Evolutionary conservation across 2,888 invertebrate species (phyloP).

Genomic region (Pegoplata infirma): DNA sequence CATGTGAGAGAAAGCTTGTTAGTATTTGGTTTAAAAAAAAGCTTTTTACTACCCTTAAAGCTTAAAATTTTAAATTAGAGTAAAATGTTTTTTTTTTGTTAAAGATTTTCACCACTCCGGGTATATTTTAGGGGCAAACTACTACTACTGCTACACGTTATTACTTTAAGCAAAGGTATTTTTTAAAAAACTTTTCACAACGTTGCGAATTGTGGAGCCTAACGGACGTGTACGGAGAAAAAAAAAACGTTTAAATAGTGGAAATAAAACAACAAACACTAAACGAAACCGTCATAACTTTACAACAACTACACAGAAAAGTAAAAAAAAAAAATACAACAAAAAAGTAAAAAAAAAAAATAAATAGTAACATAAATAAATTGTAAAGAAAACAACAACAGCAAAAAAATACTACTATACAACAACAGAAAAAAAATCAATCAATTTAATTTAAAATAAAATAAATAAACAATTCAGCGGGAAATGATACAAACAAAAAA

Average conservation of each 20-base stretch:
- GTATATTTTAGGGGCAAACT: slow-evolving; percentile 35
- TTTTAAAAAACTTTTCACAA: slow-evolving; percentile 67
- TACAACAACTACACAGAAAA: not conserved
- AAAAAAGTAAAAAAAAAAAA: not conserved
- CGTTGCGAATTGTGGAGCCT: slow-evolving; percentile 70
- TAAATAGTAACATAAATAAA: not conserved
- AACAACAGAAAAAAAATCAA: slow-evolving; percentile 4
- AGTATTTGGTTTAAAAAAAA: slow-evolving; percentile 15
- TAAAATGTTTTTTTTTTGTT: not conserved
- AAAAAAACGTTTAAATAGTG: slow-evolving; percentile 1
- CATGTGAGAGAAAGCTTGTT: not conserved
- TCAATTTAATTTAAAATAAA: not conserved
- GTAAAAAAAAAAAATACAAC: not conserved
- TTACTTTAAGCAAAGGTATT: slow-evolving; percentile 9
- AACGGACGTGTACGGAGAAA: slow-evolving; percentile 66
- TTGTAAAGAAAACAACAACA: not conserved
- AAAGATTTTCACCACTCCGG: slow-evolving; percentile 47
- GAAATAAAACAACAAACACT: slow-evolving; percentile 1
- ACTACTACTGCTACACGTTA: not conserved
- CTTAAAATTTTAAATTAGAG: slow-evolving; percentile 19
- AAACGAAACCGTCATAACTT: slow-evolving; percentile 6
- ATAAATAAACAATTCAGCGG: not conserved
- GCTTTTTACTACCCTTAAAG: slow-evolving; percentile 60
- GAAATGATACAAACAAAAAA: not conserved
- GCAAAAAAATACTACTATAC: not conserved